Conservation (phyloP, 1,140 invertebrate species). For the Drosophila truncata region DNA sequence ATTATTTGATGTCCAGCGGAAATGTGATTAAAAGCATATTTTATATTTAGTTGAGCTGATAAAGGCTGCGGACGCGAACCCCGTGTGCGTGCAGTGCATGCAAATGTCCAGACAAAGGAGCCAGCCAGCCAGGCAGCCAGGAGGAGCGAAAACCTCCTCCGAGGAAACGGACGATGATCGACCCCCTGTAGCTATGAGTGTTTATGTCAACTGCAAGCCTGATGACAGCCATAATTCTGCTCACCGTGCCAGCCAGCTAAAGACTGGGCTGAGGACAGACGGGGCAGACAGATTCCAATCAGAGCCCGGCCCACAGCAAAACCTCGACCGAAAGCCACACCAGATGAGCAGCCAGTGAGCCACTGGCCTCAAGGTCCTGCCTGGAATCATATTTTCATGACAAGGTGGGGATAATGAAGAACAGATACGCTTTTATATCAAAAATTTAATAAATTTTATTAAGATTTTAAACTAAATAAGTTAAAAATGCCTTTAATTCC, state of each 20-base stretch:
- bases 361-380: slow-evolving; percentile 48
- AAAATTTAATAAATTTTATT: no score
- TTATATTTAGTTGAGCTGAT: slow-evolving; percentile 70
- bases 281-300: slow-evolving; percentile 38
- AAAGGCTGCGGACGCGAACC: slow-evolving; percentile 30
- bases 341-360: slow-evolving; percentile 49
- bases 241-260: slow-evolving; percentile 22
- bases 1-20: slow-evolving; percentile 79
- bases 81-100: slow-evolving; percentile 46
- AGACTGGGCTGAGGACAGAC: neutral
- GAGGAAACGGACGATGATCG: slow-evolving; percentile 55
- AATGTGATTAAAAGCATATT: slow-evolving; percentile 84
- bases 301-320: slow-evolving; percentile 28
- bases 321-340: slow-evolving; percentile 33
- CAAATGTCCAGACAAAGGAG: slow-evolving; percentile 51
- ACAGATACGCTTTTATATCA: slow-evolving; percentile 5
- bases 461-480: neutral
- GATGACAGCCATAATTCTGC: slow-evolving; percentile 80
- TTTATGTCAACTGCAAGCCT: slow-evolving; percentile 79
- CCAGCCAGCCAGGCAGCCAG: neutral
- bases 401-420: neutral
- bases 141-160: slow-evolving; percentile 10
- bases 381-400: slow-evolving; percentile 23
- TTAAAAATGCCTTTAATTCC: no score
- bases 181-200: slow-evolving; percentile 77